Evolutionary conservation across 2,113 vertebrate species (phyloP), one percentile per base, ranked within the genome.

Genomic region (Carassius auratus): DNA sequence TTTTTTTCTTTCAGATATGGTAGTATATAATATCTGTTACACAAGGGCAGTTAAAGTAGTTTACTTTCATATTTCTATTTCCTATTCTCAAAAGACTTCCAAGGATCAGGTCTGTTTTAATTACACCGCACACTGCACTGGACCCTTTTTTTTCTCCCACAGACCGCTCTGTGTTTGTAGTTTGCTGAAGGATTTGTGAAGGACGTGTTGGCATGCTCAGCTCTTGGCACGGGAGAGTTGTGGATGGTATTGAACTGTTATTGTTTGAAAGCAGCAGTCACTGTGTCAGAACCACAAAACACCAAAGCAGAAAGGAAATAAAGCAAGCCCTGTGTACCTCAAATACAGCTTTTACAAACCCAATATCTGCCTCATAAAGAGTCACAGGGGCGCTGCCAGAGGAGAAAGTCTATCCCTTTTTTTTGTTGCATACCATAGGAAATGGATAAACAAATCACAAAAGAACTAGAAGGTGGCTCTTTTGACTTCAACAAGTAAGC

Each of bases 61-160:
- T 85, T 78, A 26, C 71, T 76, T 62, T 61, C 50, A 61, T 79
- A 30, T 83, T 85, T 84, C 13, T 14, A 55, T 66, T 57, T 52
- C 30, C 55, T 17, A 5, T 5, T 12, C 74, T 23, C 48, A 30
- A 77, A 77, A 55, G 26, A 77, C 75, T 77, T 77, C 45, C 89
- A 91, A 89, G 92, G 91, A 90, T 90, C 90, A 89, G 89, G 91
- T 93, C 91, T 92, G 90, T 89, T 94, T 94, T 94, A 90, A 90
- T 90, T 86, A 85, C 84, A 57, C 81, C 61, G 36, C 81, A 66
- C 81, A 14, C 84, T 45, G 69, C 79, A 88, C 55, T 21, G 80
- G 23, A 17, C 69, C 14, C 80, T 74, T 23, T 76, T 23, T 76
- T 77, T 38, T 73, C 78, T 69, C 52, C 83, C 85, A 87, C 81